Evolutionary conservation across 2,113 vertebrate genomes (phyloP).

Genomic region (Anolis carolinensis): DNA sequence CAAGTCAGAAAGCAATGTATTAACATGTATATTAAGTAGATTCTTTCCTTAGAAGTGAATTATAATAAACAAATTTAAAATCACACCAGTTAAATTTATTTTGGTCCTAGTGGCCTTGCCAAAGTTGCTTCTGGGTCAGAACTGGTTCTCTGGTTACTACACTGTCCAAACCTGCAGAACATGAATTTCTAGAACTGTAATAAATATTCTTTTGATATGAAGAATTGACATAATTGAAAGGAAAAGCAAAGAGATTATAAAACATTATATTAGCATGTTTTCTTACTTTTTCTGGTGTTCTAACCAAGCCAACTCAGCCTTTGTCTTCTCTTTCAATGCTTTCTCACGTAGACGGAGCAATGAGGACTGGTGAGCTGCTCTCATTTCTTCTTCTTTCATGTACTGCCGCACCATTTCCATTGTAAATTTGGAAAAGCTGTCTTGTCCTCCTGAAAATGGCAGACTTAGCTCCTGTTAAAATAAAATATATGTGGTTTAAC

Average conservation of each 20-base stretch:
- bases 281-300: constrained; percentile 92
- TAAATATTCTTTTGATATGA: neutral
- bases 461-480: constrained; percentile 81
- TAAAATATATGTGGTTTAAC: constrained; percentile 32
- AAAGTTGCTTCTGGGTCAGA: neutral
- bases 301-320: constrained; percentile 93
- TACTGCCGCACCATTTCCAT: constrained; percentile 98
- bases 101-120: no score
- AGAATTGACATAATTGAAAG: neutral
- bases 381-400: constrained; percentile 96
- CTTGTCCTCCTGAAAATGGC: constrained; percentile 90
- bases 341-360: constrained; percentile 92
- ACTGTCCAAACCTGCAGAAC: no score
- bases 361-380: constrained; percentile 93
- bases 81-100: neutral
- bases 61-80: neutral
- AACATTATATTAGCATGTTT: neutral
- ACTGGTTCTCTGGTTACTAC: no score
- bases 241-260: neutral
- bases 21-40: neutral
- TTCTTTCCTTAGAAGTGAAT: neutral
- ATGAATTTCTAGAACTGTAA: no score
- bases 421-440: constrained; percentile 95
- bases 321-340: constrained; percentile 95
- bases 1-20: neutral